Evolutionary conservation across 2,113 vertebrate genomes (phyloP), one percentile per base, ranked within the genome.

Genomic region (Phyllopteryx taeniolatus): DNA sequence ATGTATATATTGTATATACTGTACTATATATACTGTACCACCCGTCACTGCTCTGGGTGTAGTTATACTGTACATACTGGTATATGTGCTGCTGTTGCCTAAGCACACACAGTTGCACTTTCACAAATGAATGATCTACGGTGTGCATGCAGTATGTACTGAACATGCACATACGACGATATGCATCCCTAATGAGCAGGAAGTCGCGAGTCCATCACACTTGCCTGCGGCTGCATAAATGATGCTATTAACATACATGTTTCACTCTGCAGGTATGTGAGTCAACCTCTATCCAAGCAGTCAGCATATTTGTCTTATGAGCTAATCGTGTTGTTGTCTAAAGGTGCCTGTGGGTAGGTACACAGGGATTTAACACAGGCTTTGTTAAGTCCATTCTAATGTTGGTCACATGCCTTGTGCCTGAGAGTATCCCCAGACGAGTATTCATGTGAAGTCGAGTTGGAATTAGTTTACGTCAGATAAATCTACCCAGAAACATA

Each of bases 311-410:
- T 64, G 19, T 35, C 8, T 83, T 64, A 80, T 66, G 78, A 46
- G 76, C 82, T 85, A 80, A 84, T 82, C 74, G 69, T 69, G 43
- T 35, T 56, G 70, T 51, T 77, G 65, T 76, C 63, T 44, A 9
- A 46, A 20, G 70, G 39, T 49, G 10, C n/a, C 31, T 5, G 51
- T 39, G 27, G 73, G 77, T 71, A 67, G 75, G 67, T 72, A 78
- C 19, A 11, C 19, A 10, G 70, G 71, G 77, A 79, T 77, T 79
- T 66, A 5, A 33, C 67, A 35, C 59, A 47, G 44, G 59, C 31
- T 74, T 72, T 56, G 53, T n/a, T 68, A 49, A 74, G 75, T 76
- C 66, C 2, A 10, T 67, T 73, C 22, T 68, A 49, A 9, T 61
- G 35, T 70, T 67, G 60, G 53, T 76, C 72, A 0, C 78, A 80